phyloP scores from a whole-genome alignment of 2,113 vertebrate species.

The Callorhinus ursinus region DNA sequence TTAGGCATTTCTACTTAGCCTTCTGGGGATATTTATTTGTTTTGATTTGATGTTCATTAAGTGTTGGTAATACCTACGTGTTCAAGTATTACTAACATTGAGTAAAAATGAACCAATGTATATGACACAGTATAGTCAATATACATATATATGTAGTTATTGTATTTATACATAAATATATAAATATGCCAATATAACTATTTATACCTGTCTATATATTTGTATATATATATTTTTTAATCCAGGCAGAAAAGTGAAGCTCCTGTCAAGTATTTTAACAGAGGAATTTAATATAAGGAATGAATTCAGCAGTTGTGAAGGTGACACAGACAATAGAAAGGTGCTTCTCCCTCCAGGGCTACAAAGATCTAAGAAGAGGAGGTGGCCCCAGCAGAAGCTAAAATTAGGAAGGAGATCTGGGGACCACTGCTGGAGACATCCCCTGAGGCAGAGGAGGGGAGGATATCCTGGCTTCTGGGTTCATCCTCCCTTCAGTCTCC shows the following conservation, averaged over 20 bases:
- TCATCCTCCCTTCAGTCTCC: accelerated
- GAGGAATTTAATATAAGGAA: neutral
- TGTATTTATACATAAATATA: neutral
- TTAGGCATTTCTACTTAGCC: neutral
- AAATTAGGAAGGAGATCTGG: neutral
- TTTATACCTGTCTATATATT: neutral
- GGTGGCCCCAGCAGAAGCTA: neutral
- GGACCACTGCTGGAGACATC: neutral
- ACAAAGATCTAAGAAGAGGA: neutral
- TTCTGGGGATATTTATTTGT: neutral
- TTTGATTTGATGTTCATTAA: neutral
- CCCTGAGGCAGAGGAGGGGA: neutral
- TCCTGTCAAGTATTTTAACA: neutral
- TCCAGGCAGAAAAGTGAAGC: neutral
- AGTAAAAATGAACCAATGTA: neutral
- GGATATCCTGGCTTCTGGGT: neutral
- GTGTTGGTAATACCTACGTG: neutral
- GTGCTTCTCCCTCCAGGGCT: accelerated
- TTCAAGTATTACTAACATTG: neutral
- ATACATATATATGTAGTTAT: neutral
- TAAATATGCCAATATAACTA: neutral
- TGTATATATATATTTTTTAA: neutral
- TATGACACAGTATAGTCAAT: neutral
- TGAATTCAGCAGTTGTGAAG: neutral
- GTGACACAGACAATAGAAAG: neutral